Evolutionary conservation across 2,888 invertebrate genomes (phyloP), one percentile per base, ranked within the genome.

Genomic region (Mantis religiosa): DNA sequence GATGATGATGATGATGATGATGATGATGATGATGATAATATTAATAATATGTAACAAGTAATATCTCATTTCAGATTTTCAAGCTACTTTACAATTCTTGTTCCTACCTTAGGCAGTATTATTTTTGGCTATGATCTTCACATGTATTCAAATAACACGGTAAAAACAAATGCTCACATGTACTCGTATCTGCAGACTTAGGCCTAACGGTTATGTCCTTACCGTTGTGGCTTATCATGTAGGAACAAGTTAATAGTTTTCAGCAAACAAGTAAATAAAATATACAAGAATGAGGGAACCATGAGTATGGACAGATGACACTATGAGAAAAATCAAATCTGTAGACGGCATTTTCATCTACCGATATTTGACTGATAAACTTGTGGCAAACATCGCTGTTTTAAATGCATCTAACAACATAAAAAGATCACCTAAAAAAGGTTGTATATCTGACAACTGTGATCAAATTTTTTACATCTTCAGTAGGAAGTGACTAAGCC

Each of bases 71-170:
- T 87, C 15, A 83, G 4, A 27, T 82, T 41, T 83, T 87, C n/a
- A 15, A 14, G 20, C 54, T 71, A 71, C 20, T 71, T 71, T 71
- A 71, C 54, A 71, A 3, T 54, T 82, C 84, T 88, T 28, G 83
- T 47, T 88, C 84, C 88, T 88, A 88, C 88, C 28, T 30, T 54
- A 83, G 84, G 84, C 83, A 88, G 83, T 88, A 71, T 71, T 20
- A 20, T 71, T 83, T 41, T 28, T 82, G 88, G 34, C 34, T 83
- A 83, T 34, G 15, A 88, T 47, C 34, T 28, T 88, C 82, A 82
- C 34, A 87, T 82, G 27, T 87, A 87, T 14, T 54, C 86, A 86
- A 30, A 82, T 86, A 81, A 86, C 85, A 81, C 20, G 28, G 28
- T 86, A 41, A 82, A 86, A 87, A 87, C 87, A 87, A 87, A 82